Evolutionary conservation across 2,113 vertebrate species (phyloP).

Genomic region (Odontophorus gujanensis): DNA sequence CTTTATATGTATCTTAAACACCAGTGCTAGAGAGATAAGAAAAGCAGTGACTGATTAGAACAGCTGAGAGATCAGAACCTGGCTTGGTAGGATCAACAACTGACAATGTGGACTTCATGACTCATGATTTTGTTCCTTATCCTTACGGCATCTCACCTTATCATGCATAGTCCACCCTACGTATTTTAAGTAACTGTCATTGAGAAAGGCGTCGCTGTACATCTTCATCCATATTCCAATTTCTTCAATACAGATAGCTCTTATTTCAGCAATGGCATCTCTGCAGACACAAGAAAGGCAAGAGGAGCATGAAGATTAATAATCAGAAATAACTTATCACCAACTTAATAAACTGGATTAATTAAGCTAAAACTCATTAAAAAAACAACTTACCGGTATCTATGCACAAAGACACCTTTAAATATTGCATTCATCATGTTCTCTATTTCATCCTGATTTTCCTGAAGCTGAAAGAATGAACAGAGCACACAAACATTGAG

Average conservation of each 20-base stretch:
- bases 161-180: slow-evolving; percentile 99
- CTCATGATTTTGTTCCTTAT: neutral
- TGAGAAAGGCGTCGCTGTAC: slow-evolving; percentile 98
- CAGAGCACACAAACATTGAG: slow-evolving; percentile 1
- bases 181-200: slow-evolving; percentile 99
- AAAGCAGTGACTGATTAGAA: neutral
- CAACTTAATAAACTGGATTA: neutral
- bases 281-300: slow-evolving; percentile 66
- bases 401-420: slow-evolving; percentile 99
- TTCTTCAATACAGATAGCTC: slow-evolving; percentile 98
- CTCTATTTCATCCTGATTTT: slow-evolving; percentile 99
- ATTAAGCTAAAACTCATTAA: neutral
- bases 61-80: neutral
- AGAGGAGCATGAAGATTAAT: neutral
- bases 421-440: slow-evolving; percentile 99
- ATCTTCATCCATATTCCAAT: slow-evolving; percentile 99
- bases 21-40: neutral
- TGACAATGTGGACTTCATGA: accelerated
- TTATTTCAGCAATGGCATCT: slow-evolving; percentile 98
- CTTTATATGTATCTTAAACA: accelerated
- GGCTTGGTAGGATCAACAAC: neutral
- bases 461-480: slow-evolving; percentile 90
- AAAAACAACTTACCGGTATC: slow-evolving; percentile 89
- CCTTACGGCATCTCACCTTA: slow-evolving; percentile 82
- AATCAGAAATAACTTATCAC: neutral